Percentiles rank a stretch among this genome's conserved stretches.
Conservation (phyloP, 2,797 vertebrate species). For the Champsocephalus esox region DNA sequence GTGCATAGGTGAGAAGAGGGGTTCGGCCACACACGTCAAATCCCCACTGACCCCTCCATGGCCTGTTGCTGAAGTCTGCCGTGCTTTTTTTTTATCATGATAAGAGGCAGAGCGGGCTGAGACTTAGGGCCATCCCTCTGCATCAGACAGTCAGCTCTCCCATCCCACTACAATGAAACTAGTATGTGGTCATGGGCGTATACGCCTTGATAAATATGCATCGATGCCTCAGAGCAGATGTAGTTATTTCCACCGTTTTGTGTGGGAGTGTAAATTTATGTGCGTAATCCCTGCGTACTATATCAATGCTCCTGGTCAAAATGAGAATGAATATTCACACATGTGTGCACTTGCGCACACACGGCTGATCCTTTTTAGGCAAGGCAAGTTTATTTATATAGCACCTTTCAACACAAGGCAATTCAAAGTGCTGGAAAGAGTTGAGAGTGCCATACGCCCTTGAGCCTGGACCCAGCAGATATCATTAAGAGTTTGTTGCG, state of each 20-base stretch:
- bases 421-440: too few species aligned
- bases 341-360: slow-evolving; percentile 41
- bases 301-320: slow-evolving; percentile 81
- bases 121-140: slow-evolving; percentile 64
- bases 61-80: slow-evolving; percentile 63
- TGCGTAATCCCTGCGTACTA: slow-evolving; percentile 81
- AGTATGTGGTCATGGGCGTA: slow-evolving; percentile 75
- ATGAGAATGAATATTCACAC: slow-evolving; percentile 82
- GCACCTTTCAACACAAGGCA: too few species aligned
- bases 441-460: too few species aligned
- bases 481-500: too few species aligned
- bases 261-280: slow-evolving; percentile 85
- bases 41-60: slow-evolving; percentile 45
- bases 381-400: too few species aligned
- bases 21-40: slow-evolving; percentile 53
- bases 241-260: slow-evolving; percentile 84
- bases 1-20: slow-evolving; percentile 51
- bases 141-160: slow-evolving; percentile 71
- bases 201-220: slow-evolving; percentile 82
- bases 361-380: slow-evolving; percentile 48
- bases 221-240: slow-evolving; percentile 77
- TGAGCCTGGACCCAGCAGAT: too few species aligned
- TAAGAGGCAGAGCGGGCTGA: slow-evolving; percentile 51
- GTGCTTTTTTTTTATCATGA: slow-evolving; percentile 45
- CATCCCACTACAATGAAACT: slow-evolving; percentile 69